Evolutionary conservation across 2,797 vertebrate genomes (phyloP).

Genomic region (Tympanoctomys barrerae): DNA sequence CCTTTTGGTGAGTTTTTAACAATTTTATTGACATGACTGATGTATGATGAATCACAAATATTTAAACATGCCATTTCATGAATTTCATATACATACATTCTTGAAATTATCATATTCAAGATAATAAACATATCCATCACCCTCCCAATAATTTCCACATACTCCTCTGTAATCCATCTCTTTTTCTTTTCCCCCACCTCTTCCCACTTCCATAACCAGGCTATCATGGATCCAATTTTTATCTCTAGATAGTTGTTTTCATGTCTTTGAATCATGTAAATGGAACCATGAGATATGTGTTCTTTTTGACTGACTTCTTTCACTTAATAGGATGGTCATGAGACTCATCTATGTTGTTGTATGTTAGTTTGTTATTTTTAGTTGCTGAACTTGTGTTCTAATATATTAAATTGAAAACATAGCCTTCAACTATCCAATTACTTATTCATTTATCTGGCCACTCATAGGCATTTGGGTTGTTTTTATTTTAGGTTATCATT

Average conservation of each 20-base stretch:
- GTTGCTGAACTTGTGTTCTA: background rate
- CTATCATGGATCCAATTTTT: background rate
- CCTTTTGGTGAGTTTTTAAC: background rate
- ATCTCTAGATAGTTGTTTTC: background rate
- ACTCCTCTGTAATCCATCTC: background rate
- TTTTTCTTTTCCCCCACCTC: background rate
- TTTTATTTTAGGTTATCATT: slow-evolving; percentile 1
- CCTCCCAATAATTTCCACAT: background rate
- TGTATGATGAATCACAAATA: background rate
- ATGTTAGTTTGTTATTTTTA: background rate
- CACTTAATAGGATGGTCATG: background rate
- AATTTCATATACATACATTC: background rate
- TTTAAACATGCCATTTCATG: slow-evolving; percentile 17
- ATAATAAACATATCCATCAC: background rate
- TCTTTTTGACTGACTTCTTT: slow-evolving; percentile 35
- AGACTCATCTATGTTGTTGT: background rate
- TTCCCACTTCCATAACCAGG: background rate
- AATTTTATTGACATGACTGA: background rate
- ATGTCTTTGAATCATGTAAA: slow-evolving; percentile 35
- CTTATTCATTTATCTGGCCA: background rate
- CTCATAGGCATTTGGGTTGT: slow-evolving; percentile 14
- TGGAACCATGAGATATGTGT: background rate
- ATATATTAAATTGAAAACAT: background rate
- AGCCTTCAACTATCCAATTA: background rate
- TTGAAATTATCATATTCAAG: background rate